Evolutionary conservation across 2,797 vertebrate genomes (phyloP).

Genomic region (Schizopygopsis pylzovi): DNA sequence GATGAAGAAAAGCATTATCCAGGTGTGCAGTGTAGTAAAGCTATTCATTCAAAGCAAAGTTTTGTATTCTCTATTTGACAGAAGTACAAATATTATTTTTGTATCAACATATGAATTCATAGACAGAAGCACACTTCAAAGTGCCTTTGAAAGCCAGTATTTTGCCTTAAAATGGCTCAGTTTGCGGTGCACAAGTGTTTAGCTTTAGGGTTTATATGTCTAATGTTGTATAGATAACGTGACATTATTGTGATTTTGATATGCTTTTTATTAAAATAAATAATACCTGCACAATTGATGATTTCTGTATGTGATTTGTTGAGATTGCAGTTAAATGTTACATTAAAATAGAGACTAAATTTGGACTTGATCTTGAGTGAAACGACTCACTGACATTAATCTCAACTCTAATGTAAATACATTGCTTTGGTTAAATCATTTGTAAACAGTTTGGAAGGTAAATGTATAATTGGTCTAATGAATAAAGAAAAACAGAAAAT

Average conservation of each 20-base stretch:
- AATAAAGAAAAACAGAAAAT: background rate
- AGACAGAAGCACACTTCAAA: constrained; percentile 9
- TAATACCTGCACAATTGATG: constrained; percentile 44
- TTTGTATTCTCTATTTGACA: background rate
- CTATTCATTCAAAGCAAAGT: background rate
- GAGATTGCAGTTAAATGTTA: background rate
- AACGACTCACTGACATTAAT: background rate
- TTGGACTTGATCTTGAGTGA: background rate
- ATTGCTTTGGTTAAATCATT: background rate
- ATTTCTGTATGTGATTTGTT: background rate
- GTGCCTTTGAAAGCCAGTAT: constrained; percentile 59
- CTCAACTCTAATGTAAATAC: background rate
- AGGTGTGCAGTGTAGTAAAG: background rate
- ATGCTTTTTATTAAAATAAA: constrained; percentile 61
- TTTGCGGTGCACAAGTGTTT: constrained; percentile 28
- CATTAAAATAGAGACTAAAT: background rate
- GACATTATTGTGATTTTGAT: constrained; percentile 57
- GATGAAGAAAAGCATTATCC: background rate
- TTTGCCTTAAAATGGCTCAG: constrained; percentile 23
- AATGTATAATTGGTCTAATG: background rate
- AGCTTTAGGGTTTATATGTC: constrained; percentile 44
- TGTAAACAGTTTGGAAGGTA: background rate
- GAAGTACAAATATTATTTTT: constrained; percentile 52
- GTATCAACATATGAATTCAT: background rate
- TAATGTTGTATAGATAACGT: constrained; percentile 32